These are phyloP conservation scores for Aphis gossypii DNA, from an alignment of 1,140 invertebrate species.

Conservation along the genomic window DNA sequence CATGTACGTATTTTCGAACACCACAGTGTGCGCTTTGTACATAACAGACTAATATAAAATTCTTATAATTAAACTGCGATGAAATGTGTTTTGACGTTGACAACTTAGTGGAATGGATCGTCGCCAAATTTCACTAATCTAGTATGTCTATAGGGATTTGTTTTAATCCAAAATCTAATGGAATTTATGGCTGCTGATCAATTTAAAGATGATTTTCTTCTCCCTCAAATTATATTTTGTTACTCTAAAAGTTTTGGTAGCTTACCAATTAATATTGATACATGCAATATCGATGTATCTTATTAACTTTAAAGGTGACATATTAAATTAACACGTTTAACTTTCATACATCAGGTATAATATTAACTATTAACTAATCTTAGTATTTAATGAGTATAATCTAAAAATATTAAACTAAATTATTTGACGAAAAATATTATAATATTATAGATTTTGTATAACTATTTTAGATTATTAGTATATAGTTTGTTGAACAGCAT, in stretches of 20 bases:
- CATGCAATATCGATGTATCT: not conserved
- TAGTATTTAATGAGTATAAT: not conserved
- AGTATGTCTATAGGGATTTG: not conserved
- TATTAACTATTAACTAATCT: not conserved
- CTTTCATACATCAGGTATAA: not conserved
- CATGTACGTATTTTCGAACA: not conserved
- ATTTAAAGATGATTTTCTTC: not conserved
- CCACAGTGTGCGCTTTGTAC: not conserved
- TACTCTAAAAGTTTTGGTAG: not conserved
- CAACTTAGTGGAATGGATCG: constrained; percentile 25
- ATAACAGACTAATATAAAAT: not conserved
- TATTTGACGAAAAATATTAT: not conserved
- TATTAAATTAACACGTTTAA: not conserved
- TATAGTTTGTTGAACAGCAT: not conserved
- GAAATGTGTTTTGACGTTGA: not conserved
- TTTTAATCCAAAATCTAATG: constrained; percentile 26
- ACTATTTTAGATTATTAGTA: not conserved
- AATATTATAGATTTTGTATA: not conserved
- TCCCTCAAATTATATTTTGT: not conserved
- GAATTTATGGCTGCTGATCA: constrained; percentile 25
- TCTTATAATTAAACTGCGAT: not conserved
- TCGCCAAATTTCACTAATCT: constrained; percentile 13
- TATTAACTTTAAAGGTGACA: not conserved
- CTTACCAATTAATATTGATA: not conserved
- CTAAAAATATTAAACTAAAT: not conserved